Base-by-base conservation (phyloP, 2,797 vertebrate species). In the Ceyx erithaca region DNA sequence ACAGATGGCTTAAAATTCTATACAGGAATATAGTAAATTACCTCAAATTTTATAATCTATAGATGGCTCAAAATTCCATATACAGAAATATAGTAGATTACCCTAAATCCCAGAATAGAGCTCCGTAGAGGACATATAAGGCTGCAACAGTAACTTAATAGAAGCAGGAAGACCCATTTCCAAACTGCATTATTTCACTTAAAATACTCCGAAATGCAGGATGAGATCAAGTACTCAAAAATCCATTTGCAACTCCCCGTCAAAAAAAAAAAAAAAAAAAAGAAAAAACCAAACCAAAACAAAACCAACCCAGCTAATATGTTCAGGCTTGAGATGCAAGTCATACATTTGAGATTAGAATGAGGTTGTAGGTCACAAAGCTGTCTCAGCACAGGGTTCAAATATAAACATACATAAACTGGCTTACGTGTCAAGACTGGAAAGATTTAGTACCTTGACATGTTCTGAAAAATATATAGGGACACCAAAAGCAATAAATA, bases 401-500 rank as follows among this genome's bases (percentile, higher is more conserved):
- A 95, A 95, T 92, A 93, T 92, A 94, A 94, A 94, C 92, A 96
- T 80, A 95, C 55, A 95, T 94, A 96, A 94, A 94, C 83, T 85
- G 89, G 80, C 66, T 95, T 80, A 86, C 58, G 30, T 33, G 90
- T 91, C 83, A 93, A 93, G 51, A 49, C 69, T 73, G 49, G 49
- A 85, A 81, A 95, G 91, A 94, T 94, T 93, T 94, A 96, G 80
- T 80, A 88, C 22, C 68, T 80, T 95, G 91, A 81, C 89, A 96
- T n/a, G 58, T 83, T 84, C 85, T 91, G 94, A 93, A 95, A 95
- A 95, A 96, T 95, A 96, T 95, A 95, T 89, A 93, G 89, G 83
- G 89, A 94, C 73, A 95, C 78, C 2, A 1, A 93, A 93, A 93
- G 93, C 81, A 94, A 95, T 95, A 96, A 94, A 96, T 93, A 93